Evolutionary conservation across 2,888 invertebrate genomes (phyloP), one percentile per base, ranked within the genome.

Genomic region (Apotomis betuletana): DNA sequence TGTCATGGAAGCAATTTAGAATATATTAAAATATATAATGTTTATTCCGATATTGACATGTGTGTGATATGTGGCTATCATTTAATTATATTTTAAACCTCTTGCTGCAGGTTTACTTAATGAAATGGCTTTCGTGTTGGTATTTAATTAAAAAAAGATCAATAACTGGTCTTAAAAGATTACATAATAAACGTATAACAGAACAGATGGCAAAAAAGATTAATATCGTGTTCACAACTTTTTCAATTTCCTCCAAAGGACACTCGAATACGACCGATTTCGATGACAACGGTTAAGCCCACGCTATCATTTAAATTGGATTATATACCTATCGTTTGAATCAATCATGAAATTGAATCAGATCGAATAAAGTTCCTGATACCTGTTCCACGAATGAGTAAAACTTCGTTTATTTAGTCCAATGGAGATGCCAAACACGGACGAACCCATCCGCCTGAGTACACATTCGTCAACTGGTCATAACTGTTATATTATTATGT

Each of bases 191-290:
- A 4, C 15, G 51, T 52, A 9, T 5, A 4, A 44, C 6, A 52
- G 60, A 59, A 54, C 15, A 59, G 36, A 51, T 58, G 13, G 6
- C 38, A 46, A 6, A 46, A 36, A 70, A 59, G 27, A 41, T 36
- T 38, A 46, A 41, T 62, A 3, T 61, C 44, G 52, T 59, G 44
- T 64, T 64, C 27, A 59, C 63, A 70, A 70, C 51, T 70, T 65
- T 70, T 59, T 65, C 64, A 59, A 70, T 70, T 70, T 70, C 54
- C 64, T 46, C 15, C 54, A 54, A 70, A 70, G 64, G 65, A 58
- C 54, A 46, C 64, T 65, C 54, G 64, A 58, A 57, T 65, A 70
- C 65, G 36, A 60, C 64, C 54, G 70, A 65, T 70, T 70, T 64
- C 65, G 59, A 70, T 54, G 54, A 59, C 64, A 64, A 12, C 58